Conservation (phyloP, 2,113 vertebrate species). For the Chamaea fasciata region DNA sequence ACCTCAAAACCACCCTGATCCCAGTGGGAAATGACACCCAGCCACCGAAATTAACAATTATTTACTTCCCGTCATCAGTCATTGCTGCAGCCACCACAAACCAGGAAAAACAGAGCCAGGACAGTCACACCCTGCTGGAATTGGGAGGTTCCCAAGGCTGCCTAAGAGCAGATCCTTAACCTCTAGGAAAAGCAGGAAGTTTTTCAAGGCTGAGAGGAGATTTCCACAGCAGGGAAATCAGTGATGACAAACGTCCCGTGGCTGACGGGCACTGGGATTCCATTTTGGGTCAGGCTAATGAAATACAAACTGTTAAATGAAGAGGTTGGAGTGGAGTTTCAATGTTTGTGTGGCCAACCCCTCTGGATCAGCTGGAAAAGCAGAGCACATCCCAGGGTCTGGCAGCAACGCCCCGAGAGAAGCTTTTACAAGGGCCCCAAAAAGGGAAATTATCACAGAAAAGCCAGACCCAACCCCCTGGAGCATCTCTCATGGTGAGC, state of each 20-base stretch:
- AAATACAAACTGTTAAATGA: accelerated
- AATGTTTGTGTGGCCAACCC: too few relatives aligned
- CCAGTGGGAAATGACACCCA: accelerated
- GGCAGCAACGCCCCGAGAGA: background rate
- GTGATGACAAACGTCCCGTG: accelerated
- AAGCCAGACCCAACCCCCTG: background rate
- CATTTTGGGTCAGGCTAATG: accelerated
- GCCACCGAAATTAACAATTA: too few relatives aligned
- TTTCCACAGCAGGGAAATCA: background rate
- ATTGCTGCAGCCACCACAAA: background rate
- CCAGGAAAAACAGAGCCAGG: background rate
- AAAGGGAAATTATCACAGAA: background rate
- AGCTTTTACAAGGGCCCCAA: background rate
- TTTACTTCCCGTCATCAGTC: background rate
- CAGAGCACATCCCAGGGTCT: background rate
- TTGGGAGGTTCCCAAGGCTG: background rate
- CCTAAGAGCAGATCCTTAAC: background rate
- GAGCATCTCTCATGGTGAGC: background rate
- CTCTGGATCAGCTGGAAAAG: background rate
- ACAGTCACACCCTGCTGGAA: background rate
- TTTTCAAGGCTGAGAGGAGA: background rate
- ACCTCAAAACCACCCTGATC: background rate
- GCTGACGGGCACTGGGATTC: accelerated
- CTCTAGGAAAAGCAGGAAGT: background rate
- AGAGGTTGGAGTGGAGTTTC: too few relatives aligned